Conservation (phyloP, 1,140 invertebrate species). For the Hycleus cichorii region DNA sequence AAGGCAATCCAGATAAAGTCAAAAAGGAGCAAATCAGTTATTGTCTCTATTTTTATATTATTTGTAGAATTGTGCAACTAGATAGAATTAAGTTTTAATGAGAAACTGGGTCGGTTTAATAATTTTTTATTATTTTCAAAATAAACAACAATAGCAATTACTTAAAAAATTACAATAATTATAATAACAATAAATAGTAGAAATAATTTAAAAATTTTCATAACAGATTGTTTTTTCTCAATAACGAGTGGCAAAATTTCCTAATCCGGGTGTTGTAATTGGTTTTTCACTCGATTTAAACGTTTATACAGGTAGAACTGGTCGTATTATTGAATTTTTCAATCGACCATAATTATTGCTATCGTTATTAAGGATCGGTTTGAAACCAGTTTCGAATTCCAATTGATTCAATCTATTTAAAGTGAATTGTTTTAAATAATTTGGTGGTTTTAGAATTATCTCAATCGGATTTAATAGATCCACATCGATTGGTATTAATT, state of each 20-base stretch:
- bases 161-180: too few species aligned
- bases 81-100: not conserved
- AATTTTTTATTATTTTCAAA: not conserved
- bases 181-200: not conserved
- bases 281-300: conserved; percentile 27
- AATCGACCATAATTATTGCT: not conserved
- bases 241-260: conserved; percentile 18
- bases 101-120: not conserved
- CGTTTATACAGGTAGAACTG: conserved; percentile 16
- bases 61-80: too few species aligned
- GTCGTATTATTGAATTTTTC: conserved; percentile 8
- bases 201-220: conserved; percentile 2
- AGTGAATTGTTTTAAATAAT: conserved; percentile 15
- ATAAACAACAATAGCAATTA: not conserved
- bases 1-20: too few species aligned
- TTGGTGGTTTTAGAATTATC: conserved; percentile 24
- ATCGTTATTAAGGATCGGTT: conserved; percentile 14
- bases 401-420: conserved; percentile 11
- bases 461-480: conserved; percentile 27
- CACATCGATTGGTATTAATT: conserved; percentile 28
- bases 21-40: too few species aligned
- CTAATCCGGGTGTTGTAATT: conserved; percentile 27
- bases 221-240: conserved; percentile 9
- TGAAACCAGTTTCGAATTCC: conserved; percentile 24
- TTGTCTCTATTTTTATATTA: too few species aligned